Evolutionary conservation across 1,140 invertebrate species (phyloP), one percentile per base, ranked within the genome.

Genomic region (Ylistrum balloti): DNA sequence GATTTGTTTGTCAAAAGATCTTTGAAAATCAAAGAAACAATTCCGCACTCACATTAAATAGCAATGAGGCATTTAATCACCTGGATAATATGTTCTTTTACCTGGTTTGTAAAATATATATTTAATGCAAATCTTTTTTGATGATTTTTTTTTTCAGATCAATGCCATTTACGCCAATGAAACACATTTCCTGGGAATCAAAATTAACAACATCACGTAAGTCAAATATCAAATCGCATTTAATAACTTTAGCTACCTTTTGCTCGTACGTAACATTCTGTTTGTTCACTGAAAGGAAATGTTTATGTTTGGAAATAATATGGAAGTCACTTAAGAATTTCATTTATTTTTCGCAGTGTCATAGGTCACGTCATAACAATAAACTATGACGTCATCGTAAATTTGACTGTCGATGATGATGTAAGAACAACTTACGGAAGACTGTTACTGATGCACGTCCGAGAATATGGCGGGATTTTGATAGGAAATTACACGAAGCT

Each of bases 91-190:
- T n/a, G n/a, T n/a, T n/a, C n/a, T n/a, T n/a, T n/a, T n/a, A n/a
- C n/a, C n/a, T n/a, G n/a, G n/a, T n/a, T n/a, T n/a, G n/a, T n/a
- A n/a, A n/a, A n/a, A n/a, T n/a, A n/a, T n/a, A n/a, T n/a, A n/a
- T n/a, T n/a, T n/a, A n/a, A n/a, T n/a, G n/a, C n/a, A n/a, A n/a
- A n/a, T n/a, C n/a, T n/a, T n/a, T n/a, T n/a, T n/a, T n/a, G n/a
- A n/a, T n/a, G n/a, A n/a, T n/a, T n/a, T n/a, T n/a, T n/a, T 28
- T 28, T 74, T 74, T 74, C 56, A 74, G 56, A 74, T 74, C n/a
- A 28, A 7, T 28, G n/a, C 56, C 0, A 74, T 74, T 28, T 74
- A 74, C 17, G 9, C 5, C 22, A 74, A 74, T 17, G 56, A 74
- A 9, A 74, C n/a, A n/a, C 56, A 74, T 17, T 74, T 74, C 28